phyloP scores from a whole-genome alignment of 2,113 vertebrate species.

The Ciconia maguari region DNA sequence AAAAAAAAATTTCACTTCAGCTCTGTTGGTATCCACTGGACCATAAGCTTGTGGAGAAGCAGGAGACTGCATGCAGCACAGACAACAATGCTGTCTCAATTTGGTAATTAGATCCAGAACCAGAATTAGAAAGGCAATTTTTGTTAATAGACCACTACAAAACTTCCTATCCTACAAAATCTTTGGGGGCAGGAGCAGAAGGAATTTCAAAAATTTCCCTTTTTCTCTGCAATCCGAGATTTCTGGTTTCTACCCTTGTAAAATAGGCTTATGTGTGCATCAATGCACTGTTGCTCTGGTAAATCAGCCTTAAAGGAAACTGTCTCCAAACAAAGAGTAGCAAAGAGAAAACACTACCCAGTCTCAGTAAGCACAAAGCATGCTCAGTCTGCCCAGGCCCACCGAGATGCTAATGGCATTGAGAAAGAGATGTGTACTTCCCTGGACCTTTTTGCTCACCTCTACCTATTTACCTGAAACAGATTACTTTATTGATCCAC shows the following conservation, averaged over 20 bases:
- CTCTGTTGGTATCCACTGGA: background rate
- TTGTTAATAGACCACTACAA: background rate
- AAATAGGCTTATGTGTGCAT: background rate
- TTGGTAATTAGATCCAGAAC: background rate
- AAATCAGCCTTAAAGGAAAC: slow-evolving; percentile 42
- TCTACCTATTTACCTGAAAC: background rate
- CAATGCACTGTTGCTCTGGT: background rate
- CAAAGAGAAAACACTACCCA: background rate
- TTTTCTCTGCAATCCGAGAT: background rate
- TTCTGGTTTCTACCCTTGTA: background rate
- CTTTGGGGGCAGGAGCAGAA: background rate
- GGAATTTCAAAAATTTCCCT: background rate
- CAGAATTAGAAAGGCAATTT: background rate
- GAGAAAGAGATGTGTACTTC: background rate
- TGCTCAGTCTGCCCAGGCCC: accelerated
- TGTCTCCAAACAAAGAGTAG: background rate
- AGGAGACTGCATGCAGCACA: background rate
- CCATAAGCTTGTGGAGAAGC: background rate
- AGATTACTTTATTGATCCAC: background rate
- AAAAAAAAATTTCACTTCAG: background rate
- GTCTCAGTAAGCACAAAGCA: background rate
- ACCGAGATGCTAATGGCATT: background rate
- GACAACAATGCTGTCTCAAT: background rate
- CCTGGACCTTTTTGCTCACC: background rate
- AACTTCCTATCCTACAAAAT: background rate